Conservation (phyloP, 2,888 invertebrate species). For the Sarcophaga caerulescens region DNA sequence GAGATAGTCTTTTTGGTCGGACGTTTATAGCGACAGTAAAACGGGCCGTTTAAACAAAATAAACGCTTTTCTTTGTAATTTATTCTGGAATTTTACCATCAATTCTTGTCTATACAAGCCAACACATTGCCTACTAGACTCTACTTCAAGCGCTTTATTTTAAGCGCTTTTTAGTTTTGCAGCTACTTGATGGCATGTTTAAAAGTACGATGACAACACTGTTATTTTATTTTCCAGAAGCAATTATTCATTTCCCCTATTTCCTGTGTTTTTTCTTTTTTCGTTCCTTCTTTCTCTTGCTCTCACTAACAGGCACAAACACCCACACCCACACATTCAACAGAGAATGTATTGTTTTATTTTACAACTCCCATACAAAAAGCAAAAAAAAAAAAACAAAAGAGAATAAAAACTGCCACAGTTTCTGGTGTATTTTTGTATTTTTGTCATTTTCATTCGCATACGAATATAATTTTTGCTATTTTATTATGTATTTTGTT, state of each 20-base stretch:
- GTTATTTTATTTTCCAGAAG: background rate
- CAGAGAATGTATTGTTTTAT: too few species aligned
- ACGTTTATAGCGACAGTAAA: too few species aligned
- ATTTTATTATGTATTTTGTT: conserved; percentile 38
- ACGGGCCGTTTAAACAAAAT: too few species aligned
- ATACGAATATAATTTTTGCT: background rate
- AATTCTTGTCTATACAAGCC: too few species aligned
- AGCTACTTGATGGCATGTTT: background rate
- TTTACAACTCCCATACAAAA: background rate
- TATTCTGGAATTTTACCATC: too few species aligned
- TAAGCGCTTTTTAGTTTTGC: background rate
- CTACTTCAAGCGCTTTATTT: background rate
- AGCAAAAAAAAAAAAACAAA: too few species aligned
- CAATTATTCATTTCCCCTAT: conserved; percentile 59
- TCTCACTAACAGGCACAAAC: conserved; percentile 9
- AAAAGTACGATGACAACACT: background rate
- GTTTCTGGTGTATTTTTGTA: background rate
- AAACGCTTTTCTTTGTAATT: too few species aligned
- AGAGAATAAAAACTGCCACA: conserved; percentile 24
- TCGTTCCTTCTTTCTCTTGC: conserved; percentile 15
- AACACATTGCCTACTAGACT: too few species aligned
- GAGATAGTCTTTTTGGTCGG: too few species aligned
- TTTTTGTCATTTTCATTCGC: background rate
- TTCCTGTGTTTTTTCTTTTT: conserved; percentile 31
- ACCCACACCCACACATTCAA: too few species aligned